Evolutionary conservation across 2,113 vertebrate genomes (phyloP), one percentile per base, ranked within the genome.

Genomic region (Tylochromis polylepis): DNA sequence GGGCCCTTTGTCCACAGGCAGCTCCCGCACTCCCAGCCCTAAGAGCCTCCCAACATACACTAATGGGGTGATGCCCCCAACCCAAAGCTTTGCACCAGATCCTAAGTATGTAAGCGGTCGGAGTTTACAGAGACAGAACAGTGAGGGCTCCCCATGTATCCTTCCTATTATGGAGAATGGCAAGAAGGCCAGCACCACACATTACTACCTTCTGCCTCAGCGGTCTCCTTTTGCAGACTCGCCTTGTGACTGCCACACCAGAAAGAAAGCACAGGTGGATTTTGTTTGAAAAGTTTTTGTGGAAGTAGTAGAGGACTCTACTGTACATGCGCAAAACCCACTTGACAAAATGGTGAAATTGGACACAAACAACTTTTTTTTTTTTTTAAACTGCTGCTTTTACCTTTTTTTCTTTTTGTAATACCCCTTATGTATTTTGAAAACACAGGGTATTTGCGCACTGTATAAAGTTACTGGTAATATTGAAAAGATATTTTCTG

Each of bases 31-130:
- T 0, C 98, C 98, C 0, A 99, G 98, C 51, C 99, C 98, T 51
- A 99, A 99, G 91, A 98, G 97, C 93, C 96, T 99, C 3, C 99
- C 98, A 0, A 97, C 96, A 16, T 99, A 99, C 96, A 91, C 97
- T 94, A 98, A 99, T 0, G 98, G 98, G 85, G 96, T 99, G 84
- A 99, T 99, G 99, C 99, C 99, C 31, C 97, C 98, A 0, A 99
- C 99, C 0, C 98, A 99, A 96, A 99, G 99, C 91, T 99, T 99
- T 92, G 99, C 98, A 78, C 98, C 99, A 0, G 97, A 99, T 86
- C 98, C 98, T 2, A 99, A 99, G 20, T 99, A 99, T 0, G 98
- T 99, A 78, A 98, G 97, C 80, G 78, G 36, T 93, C 98, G 97
- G 85, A 96, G 97, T 62, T 96, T 99, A 72, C 97, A 97, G 60